Evolutionary conservation across 2,797 vertebrate genomes (phyloP), one percentile per base, ranked within the genome.

Genomic region (Cyprinella venusta): DNA sequence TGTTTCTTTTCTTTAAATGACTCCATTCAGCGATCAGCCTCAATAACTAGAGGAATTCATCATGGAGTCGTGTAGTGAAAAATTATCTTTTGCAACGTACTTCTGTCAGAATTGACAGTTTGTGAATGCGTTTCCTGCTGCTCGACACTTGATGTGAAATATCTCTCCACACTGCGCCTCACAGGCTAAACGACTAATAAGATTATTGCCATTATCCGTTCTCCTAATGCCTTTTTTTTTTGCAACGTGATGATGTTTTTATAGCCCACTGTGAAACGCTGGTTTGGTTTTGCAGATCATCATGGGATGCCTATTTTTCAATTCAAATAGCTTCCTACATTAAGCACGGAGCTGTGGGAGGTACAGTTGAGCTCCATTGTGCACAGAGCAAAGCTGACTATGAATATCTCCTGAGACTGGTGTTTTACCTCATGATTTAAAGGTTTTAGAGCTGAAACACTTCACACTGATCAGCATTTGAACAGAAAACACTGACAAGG

Each of bases 271-370:
- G 48, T 63, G 18, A 89, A 91, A 91, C 79, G 54, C 74, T 87
- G 88, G 89, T 90, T 90, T 87, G 86, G 67, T 80, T 86, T 81
- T 87, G 81, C 76, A 88, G 86, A 88, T 86, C 86, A 89, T 86
- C 61, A 86, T 82, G 88, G 82, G 75, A 61, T 59, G 81, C 56
- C 84, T 84, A 90, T 94, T 91, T 91, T 89, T 94, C 90, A 91
- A 81, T 82, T 89, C 85, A 89, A 92, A 91, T 90, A 86, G 87
- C 86, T 84, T 88, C 86, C 67, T 92, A 88, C 84, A 92, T 93
- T 93, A 93, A 91, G 92, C 88, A 91, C 86, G 85, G 89, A 90
- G 87, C 89, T 87, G 69, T 68, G 89, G 88, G 80, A 83, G 45
- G 83, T 26, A 84, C 91, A 88, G 85, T 91, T 90, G 89, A 88